phyloP scores from a whole-genome alignment of 2,113 vertebrate species.

The Arenaria interpres region DNA sequence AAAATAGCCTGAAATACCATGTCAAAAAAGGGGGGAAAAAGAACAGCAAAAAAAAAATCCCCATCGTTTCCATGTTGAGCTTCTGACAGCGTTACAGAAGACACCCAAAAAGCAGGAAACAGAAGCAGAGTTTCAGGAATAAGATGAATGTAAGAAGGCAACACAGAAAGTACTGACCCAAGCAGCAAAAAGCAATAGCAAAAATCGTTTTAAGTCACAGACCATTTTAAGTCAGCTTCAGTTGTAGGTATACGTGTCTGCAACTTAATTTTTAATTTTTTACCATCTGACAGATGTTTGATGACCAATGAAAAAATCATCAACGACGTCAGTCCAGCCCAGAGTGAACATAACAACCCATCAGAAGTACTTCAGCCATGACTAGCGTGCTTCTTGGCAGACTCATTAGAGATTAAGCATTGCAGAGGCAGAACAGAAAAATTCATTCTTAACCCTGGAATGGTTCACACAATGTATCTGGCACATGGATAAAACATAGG shows the following conservation, averaged over 20 bases:
- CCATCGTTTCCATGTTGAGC: rapidly evolving
- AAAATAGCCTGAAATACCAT: not conserved
- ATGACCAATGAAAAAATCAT: not conserved
- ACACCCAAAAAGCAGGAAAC: not conserved
- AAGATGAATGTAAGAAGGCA: not conserved
- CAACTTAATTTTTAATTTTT: not conserved
- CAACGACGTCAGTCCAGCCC: not conserved
- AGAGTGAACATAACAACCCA: not conserved
- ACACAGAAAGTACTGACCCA: not conserved
- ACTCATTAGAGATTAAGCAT: not conserved
- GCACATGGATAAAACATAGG: rapidly evolving
- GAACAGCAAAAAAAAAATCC: rapidly evolving
- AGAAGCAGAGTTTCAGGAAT: not conserved
- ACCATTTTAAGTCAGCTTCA: not conserved
- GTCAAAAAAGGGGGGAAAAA: not conserved
- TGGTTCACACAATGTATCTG: not conserved
- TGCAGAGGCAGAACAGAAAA: not conserved
- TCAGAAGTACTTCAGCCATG: not conserved
- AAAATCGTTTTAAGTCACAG: not conserved
- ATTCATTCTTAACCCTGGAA: not conserved
- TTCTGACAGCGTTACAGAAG: not conserved
- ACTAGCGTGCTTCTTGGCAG: not conserved
- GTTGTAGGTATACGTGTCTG: not conserved
- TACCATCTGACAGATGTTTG: not conserved
- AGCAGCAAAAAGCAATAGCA: not conserved